Conservation (phyloP, 2,888 invertebrate genomes). For the Eupithecia tripunctaria region DNA sequence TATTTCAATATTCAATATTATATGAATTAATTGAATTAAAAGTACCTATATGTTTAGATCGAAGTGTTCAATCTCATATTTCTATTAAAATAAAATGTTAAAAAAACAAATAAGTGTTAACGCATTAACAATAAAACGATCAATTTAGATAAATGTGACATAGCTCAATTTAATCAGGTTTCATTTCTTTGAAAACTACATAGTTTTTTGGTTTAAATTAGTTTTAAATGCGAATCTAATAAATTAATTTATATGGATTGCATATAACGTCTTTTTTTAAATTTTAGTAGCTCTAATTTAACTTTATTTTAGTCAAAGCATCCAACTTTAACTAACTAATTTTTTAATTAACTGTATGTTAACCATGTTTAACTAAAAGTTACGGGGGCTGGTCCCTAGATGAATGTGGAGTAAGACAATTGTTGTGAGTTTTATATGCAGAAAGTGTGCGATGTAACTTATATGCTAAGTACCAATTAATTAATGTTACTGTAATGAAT, state of each 20-base stretch:
- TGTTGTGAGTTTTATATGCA: conserved; percentile 78
- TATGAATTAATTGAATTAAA: conserved; percentile 35
- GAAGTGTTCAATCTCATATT: conserved; percentile 76
- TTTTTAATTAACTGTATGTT: conserved; percentile 36
- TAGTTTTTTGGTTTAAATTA: too few relatives aligned
- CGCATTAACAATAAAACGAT: conserved; percentile 63
- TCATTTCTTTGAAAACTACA: conserved; percentile 5
- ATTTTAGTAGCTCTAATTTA: conserved; percentile 27
- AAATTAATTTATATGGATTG: neutral
- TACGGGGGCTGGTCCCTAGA: conserved; percentile 78
- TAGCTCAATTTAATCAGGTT: conserved; percentile 66
- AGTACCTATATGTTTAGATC: conserved; percentile 51
- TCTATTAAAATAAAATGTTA: conserved; percentile 47
- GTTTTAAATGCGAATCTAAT: neutral
- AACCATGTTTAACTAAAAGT: conserved; percentile 61
- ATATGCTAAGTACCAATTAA: conserved; percentile 65
- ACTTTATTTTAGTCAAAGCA: conserved; percentile 38
- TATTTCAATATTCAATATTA: conserved; percentile 47
- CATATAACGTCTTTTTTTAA: neutral
- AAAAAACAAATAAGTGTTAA: conserved; percentile 58
- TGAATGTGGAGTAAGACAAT: conserved; percentile 64
- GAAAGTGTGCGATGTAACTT: conserved; percentile 60
- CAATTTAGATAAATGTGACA: conserved; percentile 56
- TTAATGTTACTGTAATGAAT: conserved; percentile 65
- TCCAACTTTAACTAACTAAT: conserved; percentile 54